Percentiles rank a stretch among this genome's conserved stretches.
Conservation (phyloP, 2,113 vertebrate species). For the Anarhynchus alexandrinus region DNA sequence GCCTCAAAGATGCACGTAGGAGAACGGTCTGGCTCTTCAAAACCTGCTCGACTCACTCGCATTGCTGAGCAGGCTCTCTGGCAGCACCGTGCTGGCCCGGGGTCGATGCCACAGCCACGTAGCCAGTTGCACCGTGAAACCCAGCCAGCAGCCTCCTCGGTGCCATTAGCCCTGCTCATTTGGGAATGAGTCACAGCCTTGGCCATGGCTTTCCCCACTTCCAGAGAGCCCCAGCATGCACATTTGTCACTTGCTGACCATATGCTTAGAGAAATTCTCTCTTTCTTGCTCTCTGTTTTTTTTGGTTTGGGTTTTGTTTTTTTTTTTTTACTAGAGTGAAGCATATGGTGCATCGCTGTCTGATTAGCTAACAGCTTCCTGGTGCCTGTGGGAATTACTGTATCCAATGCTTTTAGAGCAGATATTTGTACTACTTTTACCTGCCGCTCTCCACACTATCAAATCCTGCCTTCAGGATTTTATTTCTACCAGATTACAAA, state of each 20-base stretch:
- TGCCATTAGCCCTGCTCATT: neutral
- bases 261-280: neutral
- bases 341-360: neutral
- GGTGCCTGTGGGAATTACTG: neutral
- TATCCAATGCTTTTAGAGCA: neutral
- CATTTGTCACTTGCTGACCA: neutral
- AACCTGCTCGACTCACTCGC: accelerated
- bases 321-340: neutral
- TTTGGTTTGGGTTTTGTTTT: too few relatives aligned
- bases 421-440: neutral
- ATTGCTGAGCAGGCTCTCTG: neutral
- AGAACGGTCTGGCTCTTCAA: neutral
- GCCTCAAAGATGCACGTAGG: accelerated
- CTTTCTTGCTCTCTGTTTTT: too few relatives aligned
- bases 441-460: neutral
- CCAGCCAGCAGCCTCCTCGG: neutral
- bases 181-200: neutral
- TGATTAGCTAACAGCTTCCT: constrained; percentile 21
- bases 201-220: neutral
- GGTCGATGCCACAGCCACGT: neutral
- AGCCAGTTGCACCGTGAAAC: accelerated
- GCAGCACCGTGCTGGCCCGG: neutral
- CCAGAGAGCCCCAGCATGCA: neutral
- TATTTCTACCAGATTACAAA: neutral
- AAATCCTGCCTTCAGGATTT: constrained; percentile 2